A percentile compares a stretch with the other conserved stretches of the same genome.
Conservation (phyloP, 2,113 vertebrate species). For the Callocephalon fimbriatum region DNA sequence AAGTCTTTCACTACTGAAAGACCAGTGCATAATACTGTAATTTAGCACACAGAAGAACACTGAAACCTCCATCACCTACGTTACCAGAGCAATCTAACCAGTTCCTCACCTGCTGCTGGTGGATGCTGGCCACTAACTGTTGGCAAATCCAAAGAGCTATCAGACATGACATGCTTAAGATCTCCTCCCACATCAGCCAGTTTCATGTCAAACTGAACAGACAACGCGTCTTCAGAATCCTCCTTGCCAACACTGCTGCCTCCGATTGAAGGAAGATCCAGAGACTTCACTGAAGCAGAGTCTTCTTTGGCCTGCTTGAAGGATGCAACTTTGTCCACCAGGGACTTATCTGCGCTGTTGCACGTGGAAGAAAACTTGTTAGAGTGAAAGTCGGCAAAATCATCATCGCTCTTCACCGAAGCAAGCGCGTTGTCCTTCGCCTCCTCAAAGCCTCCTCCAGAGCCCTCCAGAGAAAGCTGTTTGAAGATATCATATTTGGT, state of each 20-base stretch:
- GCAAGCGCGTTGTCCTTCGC: slow-evolving; percentile 82
- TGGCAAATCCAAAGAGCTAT: slow-evolving; percentile 99
- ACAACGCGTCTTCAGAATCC: slow-evolving; percentile 96
- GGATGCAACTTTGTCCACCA: slow-evolving; percentile 90
- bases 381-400: slow-evolving; percentile 95
- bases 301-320: slow-evolving; percentile 97
- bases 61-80: slow-evolving; percentile 23
- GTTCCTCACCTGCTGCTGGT: slow-evolving; percentile 99
- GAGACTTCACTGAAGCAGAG: slow-evolving; percentile 93
- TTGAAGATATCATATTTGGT: slow-evolving; percentile 93
- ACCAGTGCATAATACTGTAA: slow-evolving; percentile 64
- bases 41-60: slow-evolving; percentile 38
- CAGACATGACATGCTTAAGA: slow-evolving; percentile 98
- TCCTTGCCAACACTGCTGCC: slow-evolving; percentile 97
- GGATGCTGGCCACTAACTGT: slow-evolving; percentile 96
- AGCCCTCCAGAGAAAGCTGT: slow-evolving; percentile 89
- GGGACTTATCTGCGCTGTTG: slow-evolving; percentile 84
- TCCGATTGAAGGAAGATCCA: slow-evolving; percentile 96
- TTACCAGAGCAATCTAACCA: slow-evolving; percentile 99
- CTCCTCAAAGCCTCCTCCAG: slow-evolving; percentile 81
- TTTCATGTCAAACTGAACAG: slow-evolving; percentile 99
- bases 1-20: slow-evolving; percentile 40
- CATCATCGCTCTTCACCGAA: slow-evolving; percentile 85
- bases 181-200: slow-evolving; percentile 95
- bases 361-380: slow-evolving; percentile 88